Evolutionary conservation across 1,140 invertebrate species (phyloP).

Genomic region (Stegodyphus mimosarum): DNA sequence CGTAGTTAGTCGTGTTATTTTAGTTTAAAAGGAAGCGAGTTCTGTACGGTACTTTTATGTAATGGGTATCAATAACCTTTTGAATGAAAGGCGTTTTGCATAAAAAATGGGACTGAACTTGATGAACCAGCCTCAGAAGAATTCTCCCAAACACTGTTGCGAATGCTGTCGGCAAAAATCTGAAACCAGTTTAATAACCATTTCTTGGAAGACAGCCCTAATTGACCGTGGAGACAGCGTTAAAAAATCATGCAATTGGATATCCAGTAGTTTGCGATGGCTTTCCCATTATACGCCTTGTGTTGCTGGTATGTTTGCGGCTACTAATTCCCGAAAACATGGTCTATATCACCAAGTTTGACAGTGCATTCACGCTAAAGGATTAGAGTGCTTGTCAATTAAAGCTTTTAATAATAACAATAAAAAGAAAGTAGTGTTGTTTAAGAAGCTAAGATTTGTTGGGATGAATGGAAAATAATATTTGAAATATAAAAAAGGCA

Average conservation of each 20-base stretch:
- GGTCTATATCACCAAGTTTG: not conserved
- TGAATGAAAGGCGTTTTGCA: conserved; percentile 2
- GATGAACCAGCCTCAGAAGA: conserved; percentile 17
- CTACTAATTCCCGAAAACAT: not conserved
- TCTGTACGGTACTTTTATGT: not conserved
- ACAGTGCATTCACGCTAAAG: not conserved
- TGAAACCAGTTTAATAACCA: conserved; percentile 45
- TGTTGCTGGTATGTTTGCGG: too few relatives aligned
- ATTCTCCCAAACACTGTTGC: not conserved
- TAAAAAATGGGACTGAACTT: conserved; percentile 4
- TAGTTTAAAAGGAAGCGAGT: too few relatives aligned
- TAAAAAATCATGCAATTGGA: conserved; percentile 21
- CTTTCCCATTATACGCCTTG: too few relatives aligned
- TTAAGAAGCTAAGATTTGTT: too few relatives aligned
- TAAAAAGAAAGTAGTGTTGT: too few relatives aligned
- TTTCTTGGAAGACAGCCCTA: conserved; percentile 44
- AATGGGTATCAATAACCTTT: conserved; percentile 32
- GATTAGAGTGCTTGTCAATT: not conserved
- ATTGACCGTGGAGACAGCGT: conserved; percentile 20
- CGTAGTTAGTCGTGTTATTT: too few relatives aligned
- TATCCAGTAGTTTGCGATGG: not conserved
- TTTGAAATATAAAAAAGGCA: too few relatives aligned
- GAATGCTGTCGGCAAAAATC: conserved; percentile 14
- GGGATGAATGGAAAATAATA: too few relatives aligned
- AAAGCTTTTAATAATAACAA: too few relatives aligned